Percentiles rank a stretch among this genome's conserved stretches.
These are phyloP conservation scores for Villa cingulata DNA, from an alignment of 2,888 invertebrate species.

Conservation along the genomic window DNA sequence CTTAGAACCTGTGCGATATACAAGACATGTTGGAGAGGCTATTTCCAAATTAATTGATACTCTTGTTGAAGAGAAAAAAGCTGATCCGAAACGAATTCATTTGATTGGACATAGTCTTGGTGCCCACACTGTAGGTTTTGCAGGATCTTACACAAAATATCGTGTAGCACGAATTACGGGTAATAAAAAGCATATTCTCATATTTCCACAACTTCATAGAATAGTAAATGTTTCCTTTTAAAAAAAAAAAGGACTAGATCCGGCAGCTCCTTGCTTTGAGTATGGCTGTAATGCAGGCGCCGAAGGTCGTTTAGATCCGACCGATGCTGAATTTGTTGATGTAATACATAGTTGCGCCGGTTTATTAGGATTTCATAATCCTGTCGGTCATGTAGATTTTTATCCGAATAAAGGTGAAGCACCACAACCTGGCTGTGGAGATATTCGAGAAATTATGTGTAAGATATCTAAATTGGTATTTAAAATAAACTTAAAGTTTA, in stretches of 20 bases:
- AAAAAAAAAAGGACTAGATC: constrained; percentile 49
- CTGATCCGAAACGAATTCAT: constrained; percentile 24
- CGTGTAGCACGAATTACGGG: constrained; percentile 46
- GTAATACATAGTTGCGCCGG: constrained; percentile 61
- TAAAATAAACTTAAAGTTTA: background rate
- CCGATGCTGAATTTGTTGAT: constrained; percentile 60
- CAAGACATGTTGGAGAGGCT: constrained; percentile 30
- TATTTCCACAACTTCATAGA: constrained; percentile 37
- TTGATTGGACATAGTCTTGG: constrained; percentile 43
- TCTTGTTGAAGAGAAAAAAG: constrained; percentile 5
- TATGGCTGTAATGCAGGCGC: background rate
- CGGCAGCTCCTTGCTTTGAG: constrained; percentile 40
- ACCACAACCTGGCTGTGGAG: constrained; percentile 54
- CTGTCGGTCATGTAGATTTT: constrained; percentile 58
- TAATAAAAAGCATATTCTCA: too few species aligned
- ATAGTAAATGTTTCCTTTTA: too few species aligned
- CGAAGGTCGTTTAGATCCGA: constrained; percentile 42
- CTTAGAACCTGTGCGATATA: constrained; percentile 29
- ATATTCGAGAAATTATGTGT: constrained; percentile 22
- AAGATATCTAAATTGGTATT: background rate
- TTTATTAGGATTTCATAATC: constrained; percentile 40
- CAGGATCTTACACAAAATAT: constrained; percentile 38
- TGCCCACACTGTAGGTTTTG: constrained; percentile 46
- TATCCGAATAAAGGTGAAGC: constrained; percentile 58
- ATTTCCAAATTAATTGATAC: constrained; percentile 23